These are phyloP conservation scores for Sinentomon sp. DNA, from an alignment of 2,888 invertebrate species.

Conservation along the genomic window DNA sequence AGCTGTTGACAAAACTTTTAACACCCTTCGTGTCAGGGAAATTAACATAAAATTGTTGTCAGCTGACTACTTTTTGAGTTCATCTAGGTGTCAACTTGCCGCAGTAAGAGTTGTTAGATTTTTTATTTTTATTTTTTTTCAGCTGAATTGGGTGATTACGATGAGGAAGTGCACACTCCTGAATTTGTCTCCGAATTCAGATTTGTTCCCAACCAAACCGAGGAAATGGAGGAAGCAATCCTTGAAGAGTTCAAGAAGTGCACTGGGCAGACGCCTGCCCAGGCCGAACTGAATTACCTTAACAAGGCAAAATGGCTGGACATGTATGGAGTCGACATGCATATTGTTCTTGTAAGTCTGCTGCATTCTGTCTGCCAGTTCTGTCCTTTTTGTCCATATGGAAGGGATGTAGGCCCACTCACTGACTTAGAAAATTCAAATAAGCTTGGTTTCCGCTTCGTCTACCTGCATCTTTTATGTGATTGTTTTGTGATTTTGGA, in stretches of 20 bases:
- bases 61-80: too few species aligned
- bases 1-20: too few species aligned
- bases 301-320: slow-evolving; percentile 93
- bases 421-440: too few species aligned
- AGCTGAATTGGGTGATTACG: slow-evolving; percentile 95
- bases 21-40: too few species aligned
- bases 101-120: too few species aligned
- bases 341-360: slow-evolving; percentile 45
- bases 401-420: too few species aligned
- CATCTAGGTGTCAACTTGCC: too few species aligned
- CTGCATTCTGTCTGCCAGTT: too few species aligned
- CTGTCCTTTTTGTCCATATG: too few species aligned
- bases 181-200: slow-evolving; percentile 92
- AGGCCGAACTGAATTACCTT: slow-evolving; percentile 78
- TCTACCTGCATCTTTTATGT: slow-evolving; percentile 1
- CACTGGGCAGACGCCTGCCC: slow-evolving; percentile 66
- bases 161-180: slow-evolving; percentile 69
- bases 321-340: slow-evolving; percentile 98
- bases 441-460: too few species aligned
- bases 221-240: slow-evolving; percentile 83
- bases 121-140: too few species aligned
- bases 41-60: too few species aligned
- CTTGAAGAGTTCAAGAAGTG: slow-evolving; percentile 66
- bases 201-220: slow-evolving; percentile 84
- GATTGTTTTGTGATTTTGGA: slow-evolving; percentile 3